phyloP scores from a whole-genome alignment of 2,113 vertebrate species.

The Heliornis fulica region DNA sequence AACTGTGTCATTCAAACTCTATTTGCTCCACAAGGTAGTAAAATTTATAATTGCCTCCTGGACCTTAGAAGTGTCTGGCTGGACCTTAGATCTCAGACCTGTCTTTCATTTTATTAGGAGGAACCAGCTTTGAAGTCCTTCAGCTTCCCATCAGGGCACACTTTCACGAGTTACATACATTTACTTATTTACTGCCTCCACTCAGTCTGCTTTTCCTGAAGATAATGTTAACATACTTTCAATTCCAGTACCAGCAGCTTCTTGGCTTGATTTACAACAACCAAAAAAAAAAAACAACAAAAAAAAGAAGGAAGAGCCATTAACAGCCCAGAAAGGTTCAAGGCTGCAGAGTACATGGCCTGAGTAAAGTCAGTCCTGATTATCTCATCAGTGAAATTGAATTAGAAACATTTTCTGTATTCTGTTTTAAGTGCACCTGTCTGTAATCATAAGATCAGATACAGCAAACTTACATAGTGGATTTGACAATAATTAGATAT shows the following conservation, averaged over 20 bases:
- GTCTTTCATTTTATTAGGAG: not conserved
- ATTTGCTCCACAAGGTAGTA: not conserved
- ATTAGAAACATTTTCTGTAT: slow-evolving; percentile 31
- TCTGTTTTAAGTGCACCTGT: slow-evolving; percentile 27
- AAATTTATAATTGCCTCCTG: not conserved
- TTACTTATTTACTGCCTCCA: not conserved
- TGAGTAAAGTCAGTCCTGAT: not conserved
- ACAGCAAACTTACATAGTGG: not conserved
- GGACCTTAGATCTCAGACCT: not conserved
- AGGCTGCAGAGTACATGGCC: not conserved
- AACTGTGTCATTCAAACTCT: not conserved
- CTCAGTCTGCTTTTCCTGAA: not conserved
- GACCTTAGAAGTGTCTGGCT: not conserved
- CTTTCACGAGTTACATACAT: not conserved
- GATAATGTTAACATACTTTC: not conserved
- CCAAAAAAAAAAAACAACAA: too few relatives aligned
- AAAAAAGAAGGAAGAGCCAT: not conserved
- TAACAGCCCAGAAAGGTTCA: not conserved
- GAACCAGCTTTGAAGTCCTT: slow-evolving; percentile 3
- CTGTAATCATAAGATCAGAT: slow-evolving; percentile 18
- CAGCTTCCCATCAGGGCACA: not conserved
- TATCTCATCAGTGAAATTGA: slow-evolving; percentile 18
- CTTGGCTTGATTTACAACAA: not conserved
- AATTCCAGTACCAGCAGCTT: rapidly evolving
- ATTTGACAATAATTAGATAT: slow-evolving; percentile 49